Conservation (phyloP, 2,888 invertebrate species). For the Campopleginae sp. region DNA sequence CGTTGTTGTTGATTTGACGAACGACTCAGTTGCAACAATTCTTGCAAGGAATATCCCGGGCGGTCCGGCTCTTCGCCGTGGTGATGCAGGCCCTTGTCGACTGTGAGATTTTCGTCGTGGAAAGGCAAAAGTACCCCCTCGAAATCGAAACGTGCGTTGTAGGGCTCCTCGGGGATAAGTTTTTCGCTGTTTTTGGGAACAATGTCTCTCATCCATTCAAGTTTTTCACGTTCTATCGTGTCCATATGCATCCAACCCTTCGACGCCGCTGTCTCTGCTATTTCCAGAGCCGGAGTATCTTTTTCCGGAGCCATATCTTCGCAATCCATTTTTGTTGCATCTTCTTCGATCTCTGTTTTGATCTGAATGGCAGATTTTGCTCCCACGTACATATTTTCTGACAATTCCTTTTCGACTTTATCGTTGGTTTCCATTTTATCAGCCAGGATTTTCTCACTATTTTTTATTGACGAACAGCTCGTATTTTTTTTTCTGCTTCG, state of each 20-base stretch:
- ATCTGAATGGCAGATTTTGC: conserved; percentile 46
- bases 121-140: conserved; percentile 91
- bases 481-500: conserved; percentile 83
- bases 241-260: conserved; percentile 94
- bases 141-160: conserved; percentile 94
- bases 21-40: conserved; percentile 92
- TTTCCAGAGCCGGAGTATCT: conserved; percentile 73
- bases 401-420: conserved; percentile 58
- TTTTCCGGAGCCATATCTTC: conserved; percentile 63
- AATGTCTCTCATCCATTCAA: conserved; percentile 94
- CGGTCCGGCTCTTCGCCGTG: conserved; percentile 97
- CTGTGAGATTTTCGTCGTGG: conserved; percentile 86
- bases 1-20: conserved; percentile 94
- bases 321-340: conserved; percentile 68
- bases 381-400: neutral
- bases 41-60: conserved; percentile 96
- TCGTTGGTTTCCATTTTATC: conserved; percentile 1
- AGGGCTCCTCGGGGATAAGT: conserved; percentile 86
- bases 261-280: conserved; percentile 84
- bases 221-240: conserved; percentile 93
- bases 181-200: conserved; percentile 84
- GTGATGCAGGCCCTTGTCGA: conserved; percentile 91
- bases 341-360: conserved; percentile 13
- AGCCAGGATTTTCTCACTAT: neutral
- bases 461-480: neutral